These are phyloP conservation scores for Calephelis perditalis DNA, from an alignment of 2,888 invertebrate species.

Conservation along the genomic window DNA sequence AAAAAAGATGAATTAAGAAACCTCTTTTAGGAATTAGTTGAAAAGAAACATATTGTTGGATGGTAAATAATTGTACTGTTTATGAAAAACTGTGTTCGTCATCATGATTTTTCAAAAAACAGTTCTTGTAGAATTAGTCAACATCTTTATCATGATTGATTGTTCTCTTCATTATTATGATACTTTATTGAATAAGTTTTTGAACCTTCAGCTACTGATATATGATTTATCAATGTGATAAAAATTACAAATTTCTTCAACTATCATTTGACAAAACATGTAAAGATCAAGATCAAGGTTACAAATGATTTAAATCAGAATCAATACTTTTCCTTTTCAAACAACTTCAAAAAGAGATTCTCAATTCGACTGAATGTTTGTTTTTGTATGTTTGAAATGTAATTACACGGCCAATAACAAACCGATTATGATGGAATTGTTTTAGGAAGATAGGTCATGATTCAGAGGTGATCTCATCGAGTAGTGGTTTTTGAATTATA, in stretches of 20 bases:
- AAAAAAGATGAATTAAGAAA: no score
- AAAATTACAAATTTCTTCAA: not conserved
- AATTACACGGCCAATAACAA: no score
- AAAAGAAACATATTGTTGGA: no score
- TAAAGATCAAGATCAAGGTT: conserved; percentile 9
- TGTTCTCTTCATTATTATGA: not conserved
- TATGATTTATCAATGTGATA: not conserved
- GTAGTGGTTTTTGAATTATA: no score
- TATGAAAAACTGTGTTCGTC: not conserved
- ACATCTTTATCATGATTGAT: not conserved
- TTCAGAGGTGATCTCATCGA: no score
- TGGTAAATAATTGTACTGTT: not conserved
- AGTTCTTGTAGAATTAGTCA: not conserved
- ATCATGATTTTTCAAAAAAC: conserved; percentile 4
- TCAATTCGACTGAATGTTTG: no score
- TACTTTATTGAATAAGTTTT: not conserved
- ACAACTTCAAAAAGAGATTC: no score
- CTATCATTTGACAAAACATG: not conserved
- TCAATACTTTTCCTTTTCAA: no score
- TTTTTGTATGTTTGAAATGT: no score
- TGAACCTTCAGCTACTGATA: not conserved
- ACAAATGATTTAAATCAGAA: not conserved
- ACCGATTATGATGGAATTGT: no score
- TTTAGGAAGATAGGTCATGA: no score
- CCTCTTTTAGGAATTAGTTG: no score